Evolutionary conservation across 2,888 invertebrate genomes (phyloP), one percentile per base, ranked within the genome.

Genomic region (Xylocampa areola): DNA sequence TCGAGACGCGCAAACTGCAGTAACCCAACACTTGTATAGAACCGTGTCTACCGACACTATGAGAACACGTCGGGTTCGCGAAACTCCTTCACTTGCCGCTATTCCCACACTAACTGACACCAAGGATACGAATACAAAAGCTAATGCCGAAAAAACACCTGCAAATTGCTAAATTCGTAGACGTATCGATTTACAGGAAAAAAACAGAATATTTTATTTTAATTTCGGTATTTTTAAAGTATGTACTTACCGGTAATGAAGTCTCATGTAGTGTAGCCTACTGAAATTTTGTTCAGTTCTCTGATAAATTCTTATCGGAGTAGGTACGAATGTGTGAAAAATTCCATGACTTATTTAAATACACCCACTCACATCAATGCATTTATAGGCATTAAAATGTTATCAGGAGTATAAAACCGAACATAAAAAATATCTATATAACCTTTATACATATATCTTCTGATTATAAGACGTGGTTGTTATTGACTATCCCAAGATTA

Each of bases 11-110:
- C 69, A 49, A 68, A 76, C 68, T 82, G 79, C 77, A 75, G 90
- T 84, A 91, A 92, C 82, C 80, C 82, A 88, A 91, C 82, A 92
- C 90, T 89, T 83, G 77, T 85, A 88, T 88, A 84, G 85, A 84
- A 78, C 53, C 57, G 53, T 57, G 59, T 77, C 68, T 71, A 59
- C 59, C 57, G 44, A 40, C 53, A 37, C 51, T 66, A 75, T 52
- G 59, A 47, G 73, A 58, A 58, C 45, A 13, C 30, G 19, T 36
- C 11, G 37, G 30, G 36, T 59, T 81, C 77, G 80, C 85, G 59
- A 85, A 86, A 83, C 84, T 82, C 80, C 79, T 84, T 84, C 71
- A 67, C 57, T 60, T 35, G 37, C 44, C 51, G 50, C 23, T 60
- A 67, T 85, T 88, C 89, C 77, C 89, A 88, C 84, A 84, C 76